Base-by-base conservation (phyloP, 2,113 vertebrate genomes). In the Macroglossus sobrinus region DNA sequence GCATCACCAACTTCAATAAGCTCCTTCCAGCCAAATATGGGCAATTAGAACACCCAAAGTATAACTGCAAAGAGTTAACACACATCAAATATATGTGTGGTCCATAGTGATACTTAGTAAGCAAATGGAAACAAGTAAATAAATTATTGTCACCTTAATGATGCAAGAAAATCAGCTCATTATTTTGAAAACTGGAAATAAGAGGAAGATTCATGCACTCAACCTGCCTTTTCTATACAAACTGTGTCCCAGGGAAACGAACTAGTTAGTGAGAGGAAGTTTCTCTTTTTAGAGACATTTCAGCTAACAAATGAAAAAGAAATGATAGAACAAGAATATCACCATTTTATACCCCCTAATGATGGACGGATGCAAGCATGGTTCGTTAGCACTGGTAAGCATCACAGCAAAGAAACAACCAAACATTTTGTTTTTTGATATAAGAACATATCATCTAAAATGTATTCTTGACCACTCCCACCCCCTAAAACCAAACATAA, bases 181-280 rank as follows among this genome's bases (percentile, higher is more conserved):
- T 84, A 76, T 84, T 84, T 63, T 80, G 45, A 91, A 93, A 95
- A 61, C 76, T 57, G 24, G n/a, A 91, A 75, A 71, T 40, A 76
- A 53, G 15, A 92, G 22, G 55, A 74, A 87, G 59, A 61, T 21
- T 28, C 33, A 74, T 0, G 4, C n/a, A 53, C 80, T 81, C 66
- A 59, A 71, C 15, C 75, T 92, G 40, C 28, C 50, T 82, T 92
- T 61, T 76, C 26, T 22, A 66, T n/a, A 95, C 21, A 89, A 71
- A 86, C 66, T 76, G 63, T 86, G 74, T 80, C 82, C 86, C 40
- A 61, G 78, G 59, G 87, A 93, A 93, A 93, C 38, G 15, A 88
- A 53, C 7, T 15, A 93, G 40, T 28, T 69, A 18, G 35, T 55
- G 16, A 71, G 16, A 50, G 35, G 13, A 89, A 43, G 76, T 45